phyloP scores from a whole-genome alignment of 2,888 invertebrate species.

The Linnaemya tessellans region DNA sequence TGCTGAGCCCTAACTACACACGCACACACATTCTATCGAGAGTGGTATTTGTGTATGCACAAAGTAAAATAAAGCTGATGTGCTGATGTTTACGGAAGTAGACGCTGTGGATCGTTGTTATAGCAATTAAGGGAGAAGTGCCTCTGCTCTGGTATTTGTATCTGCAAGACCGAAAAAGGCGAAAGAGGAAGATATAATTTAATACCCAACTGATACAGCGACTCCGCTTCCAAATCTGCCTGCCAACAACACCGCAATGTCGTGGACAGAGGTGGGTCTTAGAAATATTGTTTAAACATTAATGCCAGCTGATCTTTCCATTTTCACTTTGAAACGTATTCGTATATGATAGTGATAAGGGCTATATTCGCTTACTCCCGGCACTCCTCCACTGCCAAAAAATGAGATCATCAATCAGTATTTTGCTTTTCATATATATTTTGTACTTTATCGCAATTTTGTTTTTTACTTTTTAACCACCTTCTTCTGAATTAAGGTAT shows the following conservation, averaged over 20 bases:
- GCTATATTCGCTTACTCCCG: constrained; percentile 30
- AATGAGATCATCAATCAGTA: constrained; percentile 69
- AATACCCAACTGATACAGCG: constrained; percentile 29
- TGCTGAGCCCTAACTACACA: constrained; percentile 4
- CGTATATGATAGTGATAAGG: constrained; percentile 57
- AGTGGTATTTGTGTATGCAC: constrained; percentile 51
- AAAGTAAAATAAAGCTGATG: constrained; percentile 46
- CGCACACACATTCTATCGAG: constrained; percentile 36
- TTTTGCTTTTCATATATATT: constrained; percentile 34
- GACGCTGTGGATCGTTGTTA: constrained; percentile 50
- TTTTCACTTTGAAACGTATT: background rate
- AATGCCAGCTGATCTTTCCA: constrained; percentile 38
- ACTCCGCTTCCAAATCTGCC: constrained; percentile 49
- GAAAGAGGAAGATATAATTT: constrained; percentile 60
- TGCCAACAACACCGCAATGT: constrained; percentile 64
- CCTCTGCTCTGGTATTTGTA: constrained; percentile 49
- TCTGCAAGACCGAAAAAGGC: constrained; percentile 49
- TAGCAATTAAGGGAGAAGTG: constrained; percentile 61
- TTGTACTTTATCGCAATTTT: constrained; percentile 66
- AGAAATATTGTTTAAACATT: background rate
- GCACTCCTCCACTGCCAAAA: constrained; percentile 45
- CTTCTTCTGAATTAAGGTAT: constrained; percentile 64
- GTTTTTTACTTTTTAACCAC: constrained; percentile 61
- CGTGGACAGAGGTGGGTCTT: constrained; percentile 75
- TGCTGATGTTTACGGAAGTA: constrained; percentile 72